Percentiles rank a stretch among this genome's conserved stretches.
These are phyloP conservation scores for Aleiodes leptofemur DNA, from an alignment of 2,888 invertebrate genomes.

Conservation along the genomic window DNA sequence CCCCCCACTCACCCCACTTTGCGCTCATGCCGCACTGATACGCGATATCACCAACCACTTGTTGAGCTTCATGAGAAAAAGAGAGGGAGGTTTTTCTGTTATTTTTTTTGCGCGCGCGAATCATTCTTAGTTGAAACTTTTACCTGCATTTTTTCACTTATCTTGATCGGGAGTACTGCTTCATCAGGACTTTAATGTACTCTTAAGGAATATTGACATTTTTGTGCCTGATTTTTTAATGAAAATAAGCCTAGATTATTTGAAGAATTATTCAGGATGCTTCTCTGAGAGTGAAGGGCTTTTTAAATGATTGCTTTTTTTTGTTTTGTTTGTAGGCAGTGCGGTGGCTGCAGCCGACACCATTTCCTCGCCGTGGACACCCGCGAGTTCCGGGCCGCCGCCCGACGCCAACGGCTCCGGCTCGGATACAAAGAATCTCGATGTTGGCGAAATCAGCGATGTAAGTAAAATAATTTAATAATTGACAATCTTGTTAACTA, in stretches of 20 bases:
- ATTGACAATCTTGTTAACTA: slow-evolving; percentile 9
- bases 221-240: neutral
- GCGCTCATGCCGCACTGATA: slow-evolving; percentile 64
- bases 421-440: slow-evolving; percentile 93
- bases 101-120: slow-evolving; percentile 65
- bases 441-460: slow-evolving; percentile 95
- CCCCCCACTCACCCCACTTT: slow-evolving; percentile 60
- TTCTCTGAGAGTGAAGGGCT: neutral
- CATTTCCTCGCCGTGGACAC: slow-evolving; percentile 98
- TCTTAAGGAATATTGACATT: neutral
- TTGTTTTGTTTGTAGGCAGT: slow-evolving; percentile 77
- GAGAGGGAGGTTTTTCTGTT: slow-evolving; percentile 39
- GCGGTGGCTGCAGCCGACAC: slow-evolving; percentile 89
- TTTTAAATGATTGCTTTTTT: slow-evolving; percentile 43
- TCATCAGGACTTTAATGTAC: slow-evolving; percentile 2
- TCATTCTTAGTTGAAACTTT: slow-evolving; percentile 51
- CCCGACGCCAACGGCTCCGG: slow-evolving; percentile 95
- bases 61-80: slow-evolving; percentile 61
- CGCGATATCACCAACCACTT: slow-evolving; percentile 72
- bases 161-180: slow-evolving; percentile 1
- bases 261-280: no score
- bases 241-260: no score
- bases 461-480: slow-evolving; percentile 76
- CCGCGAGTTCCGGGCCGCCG: slow-evolving; percentile 89
- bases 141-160: slow-evolving; percentile 31